Conservation (phyloP, 2,888 invertebrate genomes). For the Trilocha varians region DNA sequence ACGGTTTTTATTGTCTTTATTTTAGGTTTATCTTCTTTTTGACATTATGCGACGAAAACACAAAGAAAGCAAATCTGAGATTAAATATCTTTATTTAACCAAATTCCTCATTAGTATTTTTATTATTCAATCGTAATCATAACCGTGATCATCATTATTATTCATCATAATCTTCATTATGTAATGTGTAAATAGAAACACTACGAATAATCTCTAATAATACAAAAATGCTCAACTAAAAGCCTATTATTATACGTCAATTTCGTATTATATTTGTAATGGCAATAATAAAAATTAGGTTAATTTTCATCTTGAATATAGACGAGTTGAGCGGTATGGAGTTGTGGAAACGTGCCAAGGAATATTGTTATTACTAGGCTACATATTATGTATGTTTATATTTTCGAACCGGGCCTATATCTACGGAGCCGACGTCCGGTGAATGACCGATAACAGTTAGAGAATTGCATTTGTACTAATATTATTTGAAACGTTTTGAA, state of each 20-base stretch:
- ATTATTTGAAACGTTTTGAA: neutral
- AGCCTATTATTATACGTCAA: conserved; percentile 1
- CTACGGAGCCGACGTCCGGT: conserved; percentile 17
- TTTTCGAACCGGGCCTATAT: conserved; percentile 1
- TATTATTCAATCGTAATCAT: too few species aligned
- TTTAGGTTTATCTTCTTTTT: too few species aligned
- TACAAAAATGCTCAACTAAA: neutral
- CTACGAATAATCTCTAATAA: too few species aligned
- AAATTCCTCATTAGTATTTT: too few species aligned
- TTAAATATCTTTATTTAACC: too few species aligned
- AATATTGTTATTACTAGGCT: conserved; percentile 30
- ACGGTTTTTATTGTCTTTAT: too few species aligned
- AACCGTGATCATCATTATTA: too few species aligned
- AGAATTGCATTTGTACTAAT: conserved; percentile 5
- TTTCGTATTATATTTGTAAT: conserved; percentile 17
- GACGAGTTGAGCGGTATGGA: conserved; percentile 25
- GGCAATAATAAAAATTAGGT: conserved; percentile 27
- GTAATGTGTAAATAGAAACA: too few species aligned
- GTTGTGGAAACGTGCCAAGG: conserved; percentile 48
- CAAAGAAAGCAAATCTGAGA: too few species aligned
- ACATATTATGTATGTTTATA: conserved; percentile 28
- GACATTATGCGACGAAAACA: too few species aligned
- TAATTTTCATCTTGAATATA: conserved; percentile 34
- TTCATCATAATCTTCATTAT: too few species aligned
- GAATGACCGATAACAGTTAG: conserved; percentile 52